A percentile compares a stretch with the other conserved stretches of the same genome.
These are phyloP conservation scores for Siphamia tubifer DNA, from an alignment of 2,113 vertebrate species.

Conservation along the genomic window DNA sequence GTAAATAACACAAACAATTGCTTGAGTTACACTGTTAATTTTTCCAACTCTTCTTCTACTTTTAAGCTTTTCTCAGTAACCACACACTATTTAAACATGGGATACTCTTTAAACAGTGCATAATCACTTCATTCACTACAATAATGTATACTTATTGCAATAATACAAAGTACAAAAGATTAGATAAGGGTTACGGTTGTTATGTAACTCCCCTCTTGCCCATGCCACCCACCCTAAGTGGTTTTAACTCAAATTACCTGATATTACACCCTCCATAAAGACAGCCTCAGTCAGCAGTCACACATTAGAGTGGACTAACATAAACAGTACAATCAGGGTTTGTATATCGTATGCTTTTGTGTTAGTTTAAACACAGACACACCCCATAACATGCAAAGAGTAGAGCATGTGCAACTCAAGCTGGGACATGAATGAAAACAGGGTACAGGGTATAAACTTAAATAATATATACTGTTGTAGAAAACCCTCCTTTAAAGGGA, in stretches of 20 bases:
- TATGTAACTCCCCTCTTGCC: neutral
- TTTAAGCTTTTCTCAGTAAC: neutral
- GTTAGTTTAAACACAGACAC: conserved; percentile 49
- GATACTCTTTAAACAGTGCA: neutral
- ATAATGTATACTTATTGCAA: neutral
- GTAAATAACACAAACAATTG: too few relatives aligned
- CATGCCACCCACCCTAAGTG: conserved; percentile 2
- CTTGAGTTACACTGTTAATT: too few relatives aligned
- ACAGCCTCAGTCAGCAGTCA: conserved; percentile 46
- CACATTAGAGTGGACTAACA: conserved; percentile 40
- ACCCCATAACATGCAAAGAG: conserved; percentile 15
- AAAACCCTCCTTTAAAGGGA: neutral
- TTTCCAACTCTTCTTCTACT: neutral
- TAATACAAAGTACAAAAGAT: conserved; percentile 9
- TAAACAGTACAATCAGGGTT: conserved; percentile 55
- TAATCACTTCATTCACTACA: neutral
- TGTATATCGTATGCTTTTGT: conserved; percentile 18
- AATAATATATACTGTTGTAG: neutral
- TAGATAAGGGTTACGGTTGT: neutral
- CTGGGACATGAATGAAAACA: neutral
- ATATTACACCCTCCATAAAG: conserved; percentile 2
- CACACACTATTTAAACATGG: neutral
- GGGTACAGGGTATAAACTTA: neutral
- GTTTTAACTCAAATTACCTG: conserved; percentile 2
- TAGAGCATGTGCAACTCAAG: neutral